Base-by-base conservation (phyloP, 1,140 invertebrate genomes). In the Listronotus bonariensis region DNA sequence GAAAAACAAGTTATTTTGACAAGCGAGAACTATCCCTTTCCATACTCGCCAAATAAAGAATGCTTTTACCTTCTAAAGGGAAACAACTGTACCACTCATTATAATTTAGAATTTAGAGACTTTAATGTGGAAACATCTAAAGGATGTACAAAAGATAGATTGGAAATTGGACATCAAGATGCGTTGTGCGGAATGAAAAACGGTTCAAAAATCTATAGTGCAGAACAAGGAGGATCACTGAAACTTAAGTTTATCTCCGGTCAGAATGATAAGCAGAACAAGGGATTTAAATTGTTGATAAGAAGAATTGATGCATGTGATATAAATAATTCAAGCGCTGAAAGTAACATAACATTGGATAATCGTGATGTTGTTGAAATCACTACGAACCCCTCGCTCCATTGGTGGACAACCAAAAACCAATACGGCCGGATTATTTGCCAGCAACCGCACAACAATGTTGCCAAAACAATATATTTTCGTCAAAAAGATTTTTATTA, bases 21-120 rank as follows among this genome's bases (percentile, higher is more conserved):
- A 46, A 80, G 79, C 6, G 83, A 81, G n/a, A 79, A 80, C 66
- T 86, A 85, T 71, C 83, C 84, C 0, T 64, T 72, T 34, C 75
- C 78, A 40, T 84, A 84, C 78, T 74, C 80, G 0, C 55, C 65
- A 11, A 77, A 80, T 62, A 69, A 74, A 12, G 74, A 82, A 26
- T 85, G 84, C 73, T 73, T 80, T 53, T 85, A 82, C 68, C 73
- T 77, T 5, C 72, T 86, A 11, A 79, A 78, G 26, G 84, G 82
- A 0, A 80, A 79, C 2, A 76, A 76, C 5, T 86, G 84, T 52
- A 78, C 82, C 11, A 80, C 80, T 36, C 73, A 80, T 51, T 86
- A 83, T 67, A 79, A 82, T 60, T 72, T 86, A 12, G 80, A 84
- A 57, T 85, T 85, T 67, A 66, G 84, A 3, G 81, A 85, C 68